These are phyloP conservation scores for Tetheella fluctuosa DNA, from an alignment of 2,888 invertebrate species.

Conservation along the genomic window DNA sequence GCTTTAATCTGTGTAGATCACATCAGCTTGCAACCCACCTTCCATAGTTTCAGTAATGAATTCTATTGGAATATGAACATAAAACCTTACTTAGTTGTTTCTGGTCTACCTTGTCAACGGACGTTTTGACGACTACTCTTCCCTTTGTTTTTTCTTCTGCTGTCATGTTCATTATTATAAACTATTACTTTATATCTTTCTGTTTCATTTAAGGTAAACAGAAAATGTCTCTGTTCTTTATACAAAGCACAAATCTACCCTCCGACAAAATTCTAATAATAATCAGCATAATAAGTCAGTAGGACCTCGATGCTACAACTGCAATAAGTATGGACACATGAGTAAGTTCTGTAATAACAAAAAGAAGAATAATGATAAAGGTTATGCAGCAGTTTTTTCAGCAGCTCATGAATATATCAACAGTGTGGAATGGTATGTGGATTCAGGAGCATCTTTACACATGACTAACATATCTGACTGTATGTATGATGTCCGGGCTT, in stretches of 20 bases:
- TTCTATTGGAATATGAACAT: too few species aligned
- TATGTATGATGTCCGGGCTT: conserved; percentile 22
- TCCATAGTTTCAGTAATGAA: too few species aligned
- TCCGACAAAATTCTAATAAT: not conserved
- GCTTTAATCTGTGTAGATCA: conserved; percentile 21
- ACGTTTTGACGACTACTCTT: too few species aligned
- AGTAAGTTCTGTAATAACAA: not conserved
- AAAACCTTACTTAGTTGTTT: too few species aligned
- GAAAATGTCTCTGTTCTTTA: too few species aligned
- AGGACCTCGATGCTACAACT: not conserved
- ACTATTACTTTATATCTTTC: too few species aligned
- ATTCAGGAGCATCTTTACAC: conserved; percentile 25
- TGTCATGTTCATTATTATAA: not conserved
- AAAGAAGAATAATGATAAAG: not conserved
- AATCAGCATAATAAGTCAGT: too few species aligned
- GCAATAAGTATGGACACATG: conserved; percentile 1
- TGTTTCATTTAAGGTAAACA: too few species aligned
- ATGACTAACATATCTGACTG: conserved; percentile 18
- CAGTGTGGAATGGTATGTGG: not conserved
- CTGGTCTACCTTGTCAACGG: too few species aligned
- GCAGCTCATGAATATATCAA: not conserved
- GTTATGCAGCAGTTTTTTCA: not conserved
- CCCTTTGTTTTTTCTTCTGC: too few species aligned
- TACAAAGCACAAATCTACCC: too few species aligned
- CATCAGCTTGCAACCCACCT: conserved; percentile 20